Evolutionary conservation across 2,888 invertebrate species (phyloP), one percentile per base, ranked within the genome.

Genomic region (Ophion obscuratus): DNA sequence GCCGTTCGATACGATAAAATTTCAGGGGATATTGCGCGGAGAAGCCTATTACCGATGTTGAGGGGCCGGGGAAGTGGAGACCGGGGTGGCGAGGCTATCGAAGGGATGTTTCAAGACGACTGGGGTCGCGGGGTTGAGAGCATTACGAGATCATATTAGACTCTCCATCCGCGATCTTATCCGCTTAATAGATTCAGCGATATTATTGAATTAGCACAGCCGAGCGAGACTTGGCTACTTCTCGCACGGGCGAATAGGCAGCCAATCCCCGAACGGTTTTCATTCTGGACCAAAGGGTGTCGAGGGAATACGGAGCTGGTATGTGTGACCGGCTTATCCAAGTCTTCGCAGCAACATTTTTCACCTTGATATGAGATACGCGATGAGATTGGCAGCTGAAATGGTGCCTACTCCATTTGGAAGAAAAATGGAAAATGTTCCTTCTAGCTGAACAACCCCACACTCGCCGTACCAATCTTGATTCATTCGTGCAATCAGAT

Each of bases 171-270:
- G 79, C 88, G 88, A 90, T 90, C 88, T 89, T 89, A 92, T 90
- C 89, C 90, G 87, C 90, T 90, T 91, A 92, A 92, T 91, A 91
- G 90, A 92, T 92, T 91, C 90, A 89, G 84, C 88, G 89, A 91
- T 90, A 90, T 92, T 90, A 91, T 92, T 92, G 90, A 92, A 92
- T 92, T 91, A 92, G 89, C 89, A 87, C 84, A 84, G 87, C 84
- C 86, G 90, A 89, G 88, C 89, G 90, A 89, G 91, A 88, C 88
- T 82, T 78, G 86, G 88, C 87, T 89, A 88, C 88, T 89, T 88
- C 82, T 70, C 67, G 59, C 53, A 73, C 84, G 77, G 40, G 66
- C 53, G 67, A 77, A 61, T 64, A 73, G 73, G 40, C 81, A 53
- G 53, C 9, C 20, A 47, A 31, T 31, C 47, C 57, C 66, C 40